Evolutionary conservation across 2,888 invertebrate genomes (phyloP), one percentile per base, ranked within the genome.

Genomic region (Pandemis heparana): DNA sequence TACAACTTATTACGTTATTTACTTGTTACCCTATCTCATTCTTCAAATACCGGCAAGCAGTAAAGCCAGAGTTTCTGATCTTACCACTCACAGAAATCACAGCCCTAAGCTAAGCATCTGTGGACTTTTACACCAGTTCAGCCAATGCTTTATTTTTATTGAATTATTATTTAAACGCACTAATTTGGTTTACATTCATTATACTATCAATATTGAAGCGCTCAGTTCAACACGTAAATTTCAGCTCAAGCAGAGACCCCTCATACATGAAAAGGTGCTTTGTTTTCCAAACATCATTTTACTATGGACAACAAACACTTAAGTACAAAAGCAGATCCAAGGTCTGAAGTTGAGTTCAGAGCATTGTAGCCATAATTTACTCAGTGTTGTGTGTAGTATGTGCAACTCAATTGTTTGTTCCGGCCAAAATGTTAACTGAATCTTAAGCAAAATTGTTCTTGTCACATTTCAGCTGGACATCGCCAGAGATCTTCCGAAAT

Each of bases 1-100:
- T 39, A 62, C 39, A 62, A 70, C 51, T n/a, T 16, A 41, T 53
- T 56, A 38, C 12, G 60, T 46, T 38, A 43, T 65, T 53, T 48
- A n/a, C 16, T 48, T 64, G 14, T 64, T n/a, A 23, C 56, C 56
- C 12, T 23, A 18, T 18, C 23, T 23, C 56, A 56, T 4, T 12
- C 43, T 9, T 43, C 23, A 43, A 0, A 4, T 43, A 43, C 10
- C 10, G 10, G 12, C 43, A 46, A 46, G 5, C 3, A 14, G 12
- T 41, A 41, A 41, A 9, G 41, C 41, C 41, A 41, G 2, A 41
- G 41, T 41, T 41, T 41, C 9, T 41, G 41, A 41, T 41, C 9
- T 8, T 41, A 9, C 9, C 41, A 41, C 41, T 41, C 41, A 9
- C 9, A 41, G 8, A 41, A 41, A 41, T 9, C 41, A 9, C 41